phyloP scores from a whole-genome alignment of 2,797 vertebrate species.

The Artibeus jamaicensis region DNA sequence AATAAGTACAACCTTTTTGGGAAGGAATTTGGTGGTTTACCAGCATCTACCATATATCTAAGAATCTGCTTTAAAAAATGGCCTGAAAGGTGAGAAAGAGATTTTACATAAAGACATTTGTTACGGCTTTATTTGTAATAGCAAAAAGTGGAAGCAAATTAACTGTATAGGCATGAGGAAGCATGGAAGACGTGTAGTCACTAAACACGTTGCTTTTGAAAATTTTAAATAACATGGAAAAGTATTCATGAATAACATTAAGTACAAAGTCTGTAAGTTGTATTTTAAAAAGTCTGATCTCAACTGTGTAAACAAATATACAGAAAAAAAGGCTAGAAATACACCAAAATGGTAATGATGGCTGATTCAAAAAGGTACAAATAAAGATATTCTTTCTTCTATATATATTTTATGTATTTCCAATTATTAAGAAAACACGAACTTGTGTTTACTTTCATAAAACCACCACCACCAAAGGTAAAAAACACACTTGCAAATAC shows the following conservation, averaged over 20 bases:
- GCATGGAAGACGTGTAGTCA: not conserved
- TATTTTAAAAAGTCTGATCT: not conserved
- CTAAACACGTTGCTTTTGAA: not conserved
- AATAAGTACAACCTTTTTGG: not conserved
- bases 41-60: not conserved
- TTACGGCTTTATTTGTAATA: not conserved
- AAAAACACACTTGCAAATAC: conserved; percentile 77
- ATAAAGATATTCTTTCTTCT: not conserved
- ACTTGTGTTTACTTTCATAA: not conserved
- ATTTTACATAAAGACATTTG: not conserved
- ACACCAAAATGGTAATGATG: not conserved
- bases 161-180: not conserved
- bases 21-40: not conserved
- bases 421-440: not conserved
- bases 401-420: not conserved
- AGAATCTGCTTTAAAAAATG: not conserved
- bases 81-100: not conserved
- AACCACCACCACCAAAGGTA: not conserved
- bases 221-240: not conserved
- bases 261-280: not conserved
- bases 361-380: not conserved
- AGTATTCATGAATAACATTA: not conserved
- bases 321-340: not conserved
- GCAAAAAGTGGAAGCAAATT: not conserved
- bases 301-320: not conserved